Conservation (phyloP, 2,797 vertebrate species). For the Smutsia temminckii region DNA sequence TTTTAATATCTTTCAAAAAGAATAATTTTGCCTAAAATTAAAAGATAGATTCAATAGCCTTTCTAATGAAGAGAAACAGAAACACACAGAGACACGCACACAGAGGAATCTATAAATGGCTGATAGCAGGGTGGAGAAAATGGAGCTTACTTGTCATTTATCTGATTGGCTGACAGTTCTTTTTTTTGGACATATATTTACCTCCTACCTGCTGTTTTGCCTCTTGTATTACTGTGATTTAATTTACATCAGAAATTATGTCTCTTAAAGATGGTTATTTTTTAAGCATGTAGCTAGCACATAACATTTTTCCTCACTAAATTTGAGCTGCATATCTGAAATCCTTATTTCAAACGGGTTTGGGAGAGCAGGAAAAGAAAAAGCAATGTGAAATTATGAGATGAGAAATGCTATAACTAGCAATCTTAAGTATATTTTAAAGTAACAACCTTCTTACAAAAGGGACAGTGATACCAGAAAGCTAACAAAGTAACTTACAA, state of each 20-base stretch:
- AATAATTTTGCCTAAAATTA: slow-evolving; percentile 9
- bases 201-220: slow-evolving; percentile 31
- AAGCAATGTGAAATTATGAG: slow-evolving; percentile 2
- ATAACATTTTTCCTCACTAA: neutral
- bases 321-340: slow-evolving; percentile 11
- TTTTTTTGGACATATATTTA: slow-evolving; percentile 8
- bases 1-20: neutral
- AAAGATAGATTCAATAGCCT: neutral
- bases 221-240: slow-evolving; percentile 14
- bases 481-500: neutral
- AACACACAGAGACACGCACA: neutral
- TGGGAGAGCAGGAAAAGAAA: neutral
- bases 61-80: neutral
- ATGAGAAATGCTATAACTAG: neutral
- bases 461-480: neutral
- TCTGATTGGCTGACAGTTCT: slow-evolving; percentile 6
- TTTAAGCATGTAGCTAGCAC: slow-evolving; percentile 20
- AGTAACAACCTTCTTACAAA: neutral
- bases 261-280: slow-evolving; percentile 22
- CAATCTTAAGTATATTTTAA: neutral
- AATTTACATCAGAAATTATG: slow-evolving; percentile 30
- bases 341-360: neutral
- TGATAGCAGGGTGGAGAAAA: neutral
- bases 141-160: neutral
- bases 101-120: neutral